A percentile compares a stretch with the other conserved stretches of the same genome.
Evolutionary conservation across 2,113 vertebrate species (phyloP).

Genomic region (Tursiops truncatus): DNA sequence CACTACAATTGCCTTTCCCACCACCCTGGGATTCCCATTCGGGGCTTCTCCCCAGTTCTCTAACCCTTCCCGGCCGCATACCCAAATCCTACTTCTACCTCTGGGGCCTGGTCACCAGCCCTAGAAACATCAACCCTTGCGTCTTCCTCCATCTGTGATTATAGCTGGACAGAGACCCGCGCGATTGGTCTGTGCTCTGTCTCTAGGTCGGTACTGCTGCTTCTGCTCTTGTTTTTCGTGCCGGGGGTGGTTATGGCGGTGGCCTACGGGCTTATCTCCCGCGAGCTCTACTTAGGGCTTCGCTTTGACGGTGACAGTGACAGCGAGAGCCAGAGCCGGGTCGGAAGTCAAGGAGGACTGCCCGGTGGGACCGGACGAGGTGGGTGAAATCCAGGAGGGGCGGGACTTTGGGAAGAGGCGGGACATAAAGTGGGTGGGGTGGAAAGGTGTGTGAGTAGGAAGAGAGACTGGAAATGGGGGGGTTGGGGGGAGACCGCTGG

Average conservation of each 20-base stretch:
- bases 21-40: background rate
- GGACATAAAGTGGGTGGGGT: background rate
- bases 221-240: conserved; percentile 85
- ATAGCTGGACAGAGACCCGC: background rate
- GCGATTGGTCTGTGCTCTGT: background rate
- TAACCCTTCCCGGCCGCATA: background rate
- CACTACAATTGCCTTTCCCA: background rate
- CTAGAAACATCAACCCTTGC: background rate
- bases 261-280: conserved; percentile 86
- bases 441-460: background rate
- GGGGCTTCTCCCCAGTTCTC: background rate
- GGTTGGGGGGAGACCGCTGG: background rate
- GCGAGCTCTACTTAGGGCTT: conserved; percentile 85
- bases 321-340: conserved; percentile 43
- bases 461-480: background rate
- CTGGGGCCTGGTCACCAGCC: fast-evolving
- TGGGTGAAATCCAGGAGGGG: background rate
- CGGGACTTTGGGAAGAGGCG: background rate
- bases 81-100: background rate
- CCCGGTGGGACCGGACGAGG: background rate
- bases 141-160: background rate
- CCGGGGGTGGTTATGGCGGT: conserved; percentile 84
- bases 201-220: conserved; percentile 84
- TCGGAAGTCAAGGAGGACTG: conserved; percentile 40
- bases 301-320: conserved; percentile 79